These are phyloP conservation scores for Theretra japonica DNA, from an alignment of 2,888 invertebrate species.

Conservation along the genomic window DNA sequence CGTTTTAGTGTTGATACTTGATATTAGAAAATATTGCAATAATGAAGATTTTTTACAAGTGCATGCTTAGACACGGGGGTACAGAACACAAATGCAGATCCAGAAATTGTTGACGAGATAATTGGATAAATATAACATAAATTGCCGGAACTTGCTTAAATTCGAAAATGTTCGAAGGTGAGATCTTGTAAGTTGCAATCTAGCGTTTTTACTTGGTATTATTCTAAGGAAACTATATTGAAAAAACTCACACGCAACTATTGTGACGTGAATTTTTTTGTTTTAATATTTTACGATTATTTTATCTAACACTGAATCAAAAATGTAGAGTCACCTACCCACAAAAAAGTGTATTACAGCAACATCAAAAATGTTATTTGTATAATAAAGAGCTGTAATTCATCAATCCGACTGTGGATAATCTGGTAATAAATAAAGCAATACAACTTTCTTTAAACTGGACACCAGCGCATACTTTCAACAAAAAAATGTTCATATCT, in stretches of 20 bases:
- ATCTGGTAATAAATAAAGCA: constrained; percentile 22
- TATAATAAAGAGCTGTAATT: not conserved
- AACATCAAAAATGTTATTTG: not conserved
- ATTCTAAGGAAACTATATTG: too few species aligned
- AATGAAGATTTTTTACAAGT: too few species aligned
- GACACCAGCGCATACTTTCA: constrained; percentile 43
- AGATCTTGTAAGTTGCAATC: too few species aligned
- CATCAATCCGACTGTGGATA: constrained; percentile 10
- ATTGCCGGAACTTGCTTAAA: too few species aligned
- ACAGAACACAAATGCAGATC: not conserved
- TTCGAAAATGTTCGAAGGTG: too few species aligned
- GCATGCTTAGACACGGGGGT: not conserved
- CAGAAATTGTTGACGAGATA: too few species aligned
- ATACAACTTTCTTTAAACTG: constrained; percentile 26
- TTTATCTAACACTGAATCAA: not conserved
- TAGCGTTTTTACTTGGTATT: too few species aligned
- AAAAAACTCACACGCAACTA: too few species aligned
- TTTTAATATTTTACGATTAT: not conserved
- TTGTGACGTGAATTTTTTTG: too few species aligned
- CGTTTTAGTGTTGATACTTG: too few species aligned
- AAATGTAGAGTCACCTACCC: not conserved
- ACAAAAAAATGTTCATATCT: constrained; percentile 65
- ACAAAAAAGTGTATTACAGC: not conserved
- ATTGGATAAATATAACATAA: too few species aligned
- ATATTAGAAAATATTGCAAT: too few species aligned